A percentile compares a stretch with the other conserved stretches of the same genome.
Conservation (phyloP, 2,113 vertebrate species). For the Megaceryle torquata region DNA sequence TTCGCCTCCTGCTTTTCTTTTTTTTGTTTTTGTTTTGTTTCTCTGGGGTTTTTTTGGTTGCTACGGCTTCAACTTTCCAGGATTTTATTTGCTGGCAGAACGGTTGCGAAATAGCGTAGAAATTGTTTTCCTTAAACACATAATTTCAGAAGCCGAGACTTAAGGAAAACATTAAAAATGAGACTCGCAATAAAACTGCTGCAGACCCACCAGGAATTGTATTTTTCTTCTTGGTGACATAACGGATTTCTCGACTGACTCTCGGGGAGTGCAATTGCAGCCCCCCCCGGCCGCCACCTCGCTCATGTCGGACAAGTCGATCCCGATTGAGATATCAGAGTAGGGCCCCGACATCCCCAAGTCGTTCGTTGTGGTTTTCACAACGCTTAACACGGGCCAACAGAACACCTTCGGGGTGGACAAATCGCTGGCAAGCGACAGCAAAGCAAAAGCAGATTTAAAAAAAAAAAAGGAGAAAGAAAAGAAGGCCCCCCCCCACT, state of each 20-base stretch:
- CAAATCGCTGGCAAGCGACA: rapidly evolving
- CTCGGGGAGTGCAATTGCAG: neutral
- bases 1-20: neutral
- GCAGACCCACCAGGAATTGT: neutral
- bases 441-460: neutral
- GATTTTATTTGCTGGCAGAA: neutral
- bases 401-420: neutral
- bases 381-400: neutral
- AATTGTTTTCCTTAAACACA: conserved; percentile 16
- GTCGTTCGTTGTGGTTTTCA: neutral
- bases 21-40: conserved; percentile 5
- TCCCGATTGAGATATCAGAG: neutral
- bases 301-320: neutral
- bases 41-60: neutral
- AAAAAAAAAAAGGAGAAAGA: neutral
- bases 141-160: neutral
- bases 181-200: neutral
- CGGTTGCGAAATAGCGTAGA: neutral
- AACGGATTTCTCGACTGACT: neutral
- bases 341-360: neutral
- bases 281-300: neutral
- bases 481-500: neutral
- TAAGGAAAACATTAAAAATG: neutral
- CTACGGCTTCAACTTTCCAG: neutral
- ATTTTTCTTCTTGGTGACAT: neutral